Evolutionary conservation across 2,113 vertebrate species (phyloP), one percentile per base, ranked within the genome.

Genomic region (Anoplopoma fimbria): DNA sequence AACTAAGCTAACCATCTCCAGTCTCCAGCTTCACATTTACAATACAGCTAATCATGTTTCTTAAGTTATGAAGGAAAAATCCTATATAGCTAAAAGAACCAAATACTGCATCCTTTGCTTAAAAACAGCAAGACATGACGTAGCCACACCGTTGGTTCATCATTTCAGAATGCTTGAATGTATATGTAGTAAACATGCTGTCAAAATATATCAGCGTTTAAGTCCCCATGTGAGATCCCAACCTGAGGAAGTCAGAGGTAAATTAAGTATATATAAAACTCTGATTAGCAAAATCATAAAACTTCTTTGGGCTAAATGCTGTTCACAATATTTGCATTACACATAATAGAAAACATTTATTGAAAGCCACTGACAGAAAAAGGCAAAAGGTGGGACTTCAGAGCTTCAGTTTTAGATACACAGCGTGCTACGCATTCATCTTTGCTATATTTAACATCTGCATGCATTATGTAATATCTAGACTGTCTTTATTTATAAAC

Each of bases 401-500:
- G 21, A 38, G n/a, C 55, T 69, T 69, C 14, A 34, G 15, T 25
- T 78, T 27, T 78, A 60, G 17, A 25, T 31, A 40, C 36, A 17
- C n/a, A 13, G 9, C 58, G 29, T 23, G 21, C 29, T 34, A 9
- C 13, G 2, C 42, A 62, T 31, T 51, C 38, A 31, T 45, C 58
- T 45, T 29, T 27, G 9, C 67, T 62, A 40, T 68, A 62, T 79
- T 63, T 49, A 67, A 62, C 38, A 51, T 77, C 31, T 61, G 10
- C 49, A 9, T 67, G 15, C 25, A 57, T 81, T 72, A 76, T 76
- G 45, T 69, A 69, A 84, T 45, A 79, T 65, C 81, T 53, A 51
- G 62, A 51, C 27, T 62, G 34, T 10, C 72, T 69, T 34, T 76
- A 63, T 68, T 57, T 63, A 72, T 63, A 75, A 42, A 38, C 4